Evolutionary conservation across 2,797 vertebrate genomes (phyloP).

Genomic region (Furcifer pardalis): DNA sequence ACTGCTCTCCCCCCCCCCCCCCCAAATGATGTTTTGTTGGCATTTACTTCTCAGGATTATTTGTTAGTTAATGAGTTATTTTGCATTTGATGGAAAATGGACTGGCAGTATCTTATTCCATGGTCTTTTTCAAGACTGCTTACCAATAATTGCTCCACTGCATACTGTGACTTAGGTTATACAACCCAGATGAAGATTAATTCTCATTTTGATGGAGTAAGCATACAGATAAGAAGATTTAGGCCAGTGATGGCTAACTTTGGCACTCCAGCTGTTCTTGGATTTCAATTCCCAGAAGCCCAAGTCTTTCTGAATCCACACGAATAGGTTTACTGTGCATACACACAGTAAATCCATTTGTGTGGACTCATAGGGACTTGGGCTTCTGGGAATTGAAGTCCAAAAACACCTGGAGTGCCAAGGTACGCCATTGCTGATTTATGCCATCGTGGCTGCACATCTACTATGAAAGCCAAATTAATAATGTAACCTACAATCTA

Average conservation of each 20-base stretch:
- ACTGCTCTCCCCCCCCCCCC: background rate
- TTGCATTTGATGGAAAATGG: background rate
- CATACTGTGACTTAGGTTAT: background rate
- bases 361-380: no score
- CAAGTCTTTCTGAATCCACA: no score
- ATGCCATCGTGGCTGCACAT: background rate
- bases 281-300: no score
- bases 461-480: background rate
- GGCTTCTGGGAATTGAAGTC: no score
- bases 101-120: background rate
- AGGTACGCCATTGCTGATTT: no score
- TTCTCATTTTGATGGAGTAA: background rate
- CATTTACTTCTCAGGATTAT: background rate
- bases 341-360: no score
- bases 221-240: background rate
- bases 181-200: background rate
- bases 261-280: no score
- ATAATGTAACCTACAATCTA: background rate
- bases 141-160: background rate
- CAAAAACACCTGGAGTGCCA: no score
- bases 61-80: background rate
- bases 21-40: background rate
- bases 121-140: background rate
- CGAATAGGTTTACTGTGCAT: no score
- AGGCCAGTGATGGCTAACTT: no score